Evolutionary conservation across 2,888 invertebrate genomes (phyloP), one percentile per base, ranked within the genome.

Genomic region (Nomada fabriciana): DNA sequence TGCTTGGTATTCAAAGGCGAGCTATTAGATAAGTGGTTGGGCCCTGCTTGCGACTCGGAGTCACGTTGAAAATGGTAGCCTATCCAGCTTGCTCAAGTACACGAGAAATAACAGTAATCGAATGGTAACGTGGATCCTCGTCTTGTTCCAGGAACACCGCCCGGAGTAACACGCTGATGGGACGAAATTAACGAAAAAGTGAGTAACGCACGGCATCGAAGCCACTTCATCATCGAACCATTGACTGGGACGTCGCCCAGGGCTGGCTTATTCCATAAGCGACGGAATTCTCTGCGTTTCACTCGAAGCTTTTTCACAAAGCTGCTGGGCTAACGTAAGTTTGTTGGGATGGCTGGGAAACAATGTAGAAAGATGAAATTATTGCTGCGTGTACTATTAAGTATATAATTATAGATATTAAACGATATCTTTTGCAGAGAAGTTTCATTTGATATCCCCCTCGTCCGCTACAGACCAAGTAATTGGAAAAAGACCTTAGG

Each of bases 71-170:
- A 73, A 73, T 73, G 64, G 64, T 73, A 73, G 72, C 55, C 72
- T 73, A 73, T 55, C 29, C 70, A 20, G 50, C 52, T 7, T 20
- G 60, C 55, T 57, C 64, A 55, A 64, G 64, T 73, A 73, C 72
- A 64, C 55, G 55, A 50, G 72, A 73, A 73, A 73, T 73, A 73
- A 73, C 72, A 73, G 72, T 73, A 55, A 73, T 73, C 72, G 72
- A 64, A 73, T 57, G 72, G 72, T 73, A 73, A 73, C 72, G 72
- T 15, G 64, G 55, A 18, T 53, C 52, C 63, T 25, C 71, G 25
- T 73, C 43, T 53, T 29, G 55, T 73, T 64, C 72, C 72, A 25
- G 25, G 72, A 55, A 73, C 72, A 47, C 55, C 15, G 72, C 72
- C 72, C 43, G 43, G 5, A 73, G 72, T 73, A 55, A 64, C 42